A percentile compares a stretch with the other conserved stretches of the same genome.
Conservation (phyloP, 2,797 vertebrate genomes). For the Thripadectes ignobilis region DNA sequence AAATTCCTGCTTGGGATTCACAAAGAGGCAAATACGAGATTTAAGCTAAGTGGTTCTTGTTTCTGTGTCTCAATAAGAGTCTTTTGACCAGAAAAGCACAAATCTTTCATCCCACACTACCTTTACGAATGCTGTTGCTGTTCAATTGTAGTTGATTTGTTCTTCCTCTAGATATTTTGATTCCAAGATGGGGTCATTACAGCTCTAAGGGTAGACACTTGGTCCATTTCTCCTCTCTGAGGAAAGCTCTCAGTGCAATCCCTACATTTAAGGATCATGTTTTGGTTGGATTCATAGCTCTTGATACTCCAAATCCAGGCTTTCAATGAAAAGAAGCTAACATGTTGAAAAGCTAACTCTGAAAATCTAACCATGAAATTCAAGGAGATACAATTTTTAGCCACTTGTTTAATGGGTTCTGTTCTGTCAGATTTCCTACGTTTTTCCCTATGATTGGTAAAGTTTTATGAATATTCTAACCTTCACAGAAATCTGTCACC, state of each 20-base stretch:
- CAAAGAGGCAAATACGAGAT: neutral
- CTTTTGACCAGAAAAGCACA: neutral
- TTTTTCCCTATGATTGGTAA: neutral
- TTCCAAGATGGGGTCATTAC: neutral
- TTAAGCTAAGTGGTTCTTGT: neutral
- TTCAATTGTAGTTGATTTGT: neutral
- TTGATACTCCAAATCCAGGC: neutral
- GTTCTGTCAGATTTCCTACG: neutral
- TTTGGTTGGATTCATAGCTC: neutral
- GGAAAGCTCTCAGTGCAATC: neutral
- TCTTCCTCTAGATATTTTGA: neutral
- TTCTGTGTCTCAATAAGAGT: neutral
- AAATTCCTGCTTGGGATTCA: neutral
- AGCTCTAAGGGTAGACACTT: neutral
- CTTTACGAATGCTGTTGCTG: neutral
- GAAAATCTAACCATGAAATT: neutral
- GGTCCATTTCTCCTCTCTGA: neutral
- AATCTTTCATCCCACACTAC: neutral
- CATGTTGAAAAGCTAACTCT: neutral
- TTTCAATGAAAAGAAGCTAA: neutral
- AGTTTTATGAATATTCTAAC: neutral
- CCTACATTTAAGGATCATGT: neutral
- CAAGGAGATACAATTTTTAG: neutral
- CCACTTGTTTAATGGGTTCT: neutral
- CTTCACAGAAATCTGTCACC: conserved; percentile 37